These are phyloP conservation scores for Heteromurus nitidus DNA, from an alignment of 2,888 invertebrate species.

Conservation along the genomic window DNA sequence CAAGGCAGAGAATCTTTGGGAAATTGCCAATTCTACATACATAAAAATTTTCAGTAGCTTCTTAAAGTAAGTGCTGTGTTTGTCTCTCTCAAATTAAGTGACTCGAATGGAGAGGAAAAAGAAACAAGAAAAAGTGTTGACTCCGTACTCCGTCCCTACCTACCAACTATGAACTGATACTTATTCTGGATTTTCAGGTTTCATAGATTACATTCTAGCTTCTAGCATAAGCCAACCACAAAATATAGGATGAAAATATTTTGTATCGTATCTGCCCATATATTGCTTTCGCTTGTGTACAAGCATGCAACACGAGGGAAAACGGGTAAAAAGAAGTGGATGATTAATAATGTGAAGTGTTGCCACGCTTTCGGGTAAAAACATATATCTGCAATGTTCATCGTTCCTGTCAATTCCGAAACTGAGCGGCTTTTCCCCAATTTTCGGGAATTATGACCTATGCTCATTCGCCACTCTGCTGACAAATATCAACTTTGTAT, in stretches of 20 bases:
- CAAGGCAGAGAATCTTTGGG: conserved; percentile 65
- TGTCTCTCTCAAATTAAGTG: conserved; percentile 1
- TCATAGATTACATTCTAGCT: conserved; percentile 33
- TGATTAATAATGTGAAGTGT: conserved; percentile 43
- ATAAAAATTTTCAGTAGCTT: conserved; percentile 34
- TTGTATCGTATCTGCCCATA: too few relatives aligned
- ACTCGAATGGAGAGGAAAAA: conserved; percentile 19
- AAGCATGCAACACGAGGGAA: neutral
- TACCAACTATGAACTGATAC: too few relatives aligned
- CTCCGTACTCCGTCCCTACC: too few relatives aligned
- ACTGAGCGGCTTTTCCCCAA: conserved; percentile 13
- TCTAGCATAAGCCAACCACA: neutral
- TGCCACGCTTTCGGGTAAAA: conserved; percentile 7
- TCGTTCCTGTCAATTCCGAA: conserved; percentile 25
- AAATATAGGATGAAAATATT: too few relatives aligned
- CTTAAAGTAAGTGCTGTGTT: conserved; percentile 5
- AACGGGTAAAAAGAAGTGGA: conserved; percentile 21
- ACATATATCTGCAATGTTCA: conserved; percentile 9
- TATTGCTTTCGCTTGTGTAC: too few relatives aligned
- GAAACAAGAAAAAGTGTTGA: conserved; percentile 31
- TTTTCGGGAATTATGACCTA: neutral
- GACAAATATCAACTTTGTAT: neutral
- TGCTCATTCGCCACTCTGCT: conserved; percentile 10
- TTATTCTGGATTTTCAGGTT: conserved; percentile 36
- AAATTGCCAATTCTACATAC: conserved; percentile 64